A percentile compares a stretch with the other conserved stretches of the same genome.
phyloP scores from a whole-genome alignment of 2,888 invertebrate genomes.

The Tenthredo notha region DNA sequence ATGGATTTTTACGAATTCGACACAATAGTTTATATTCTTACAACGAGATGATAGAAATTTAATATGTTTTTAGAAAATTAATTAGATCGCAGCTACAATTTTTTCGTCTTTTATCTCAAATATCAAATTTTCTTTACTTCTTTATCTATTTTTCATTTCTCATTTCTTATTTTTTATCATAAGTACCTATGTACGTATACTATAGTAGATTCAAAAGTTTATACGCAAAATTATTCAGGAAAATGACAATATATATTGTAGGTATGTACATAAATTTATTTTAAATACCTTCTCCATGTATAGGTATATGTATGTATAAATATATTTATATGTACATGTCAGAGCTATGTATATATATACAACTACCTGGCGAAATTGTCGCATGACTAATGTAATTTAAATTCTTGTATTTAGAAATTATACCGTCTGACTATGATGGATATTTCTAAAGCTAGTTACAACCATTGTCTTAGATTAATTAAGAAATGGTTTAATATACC shows the following conservation, averaged over 20 bases:
- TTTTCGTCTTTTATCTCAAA: neutral
- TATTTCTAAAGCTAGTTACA: neutral
- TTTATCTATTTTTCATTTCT: neutral
- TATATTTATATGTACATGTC: neutral
- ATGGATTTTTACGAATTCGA: constrained; percentile 16
- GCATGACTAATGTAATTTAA: constrained; percentile 7
- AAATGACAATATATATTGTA: neutral
- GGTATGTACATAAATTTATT: neutral
- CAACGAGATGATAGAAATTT: neutral
- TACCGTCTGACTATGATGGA: neutral
- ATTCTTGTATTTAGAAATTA: constrained; percentile 2
- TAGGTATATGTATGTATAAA: neutral
- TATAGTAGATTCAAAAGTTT: neutral
- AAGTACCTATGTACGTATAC: too few relatives aligned
- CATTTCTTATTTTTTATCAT: neutral
- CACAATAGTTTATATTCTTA: neutral
- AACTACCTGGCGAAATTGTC: neutral
- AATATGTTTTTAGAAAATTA: constrained; percentile 3
- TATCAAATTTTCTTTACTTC: neutral
- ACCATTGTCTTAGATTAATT: neutral
- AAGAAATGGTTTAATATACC: neutral
- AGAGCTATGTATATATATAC: neutral
- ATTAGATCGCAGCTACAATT: neutral
- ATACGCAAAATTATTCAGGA: neutral
- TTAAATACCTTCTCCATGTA: too few relatives aligned